These are phyloP conservation scores for Edolisoma coerulescens DNA, from an alignment of 2,113 vertebrate species.

Conservation along the genomic window DNA sequence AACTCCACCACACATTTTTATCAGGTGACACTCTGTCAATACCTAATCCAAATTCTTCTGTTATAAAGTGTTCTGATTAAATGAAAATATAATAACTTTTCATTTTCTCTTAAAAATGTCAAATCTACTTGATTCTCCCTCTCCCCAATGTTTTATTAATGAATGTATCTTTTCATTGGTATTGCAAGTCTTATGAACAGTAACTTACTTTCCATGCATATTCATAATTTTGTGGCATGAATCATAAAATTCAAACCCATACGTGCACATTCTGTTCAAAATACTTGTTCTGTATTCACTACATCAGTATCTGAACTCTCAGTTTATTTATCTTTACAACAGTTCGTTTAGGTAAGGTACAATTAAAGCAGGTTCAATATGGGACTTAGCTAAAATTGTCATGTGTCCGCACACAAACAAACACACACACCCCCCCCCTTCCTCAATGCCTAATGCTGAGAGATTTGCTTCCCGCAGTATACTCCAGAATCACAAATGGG, in stretches of 20 bases:
- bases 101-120: slow-evolving; percentile 11
- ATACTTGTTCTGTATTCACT: not conserved
- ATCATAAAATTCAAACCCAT: slow-evolving; percentile 45
- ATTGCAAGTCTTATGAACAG: not conserved
- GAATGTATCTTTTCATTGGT: not conserved
- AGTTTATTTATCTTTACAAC: not conserved
- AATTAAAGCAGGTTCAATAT: not conserved
- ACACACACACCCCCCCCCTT: not conserved
- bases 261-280: slow-evolving; percentile 45
- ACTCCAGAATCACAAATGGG: not conserved
- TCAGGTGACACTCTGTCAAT: slow-evolving; percentile 52
- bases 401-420: not conserved
- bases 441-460: not conserved
- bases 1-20: slow-evolving; percentile 89
- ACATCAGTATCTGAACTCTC: not conserved
- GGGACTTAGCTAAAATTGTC: not conserved
- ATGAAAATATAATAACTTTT: slow-evolving; percentile 29
- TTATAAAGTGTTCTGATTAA: slow-evolving; percentile 48
- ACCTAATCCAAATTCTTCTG: slow-evolving; percentile 52
- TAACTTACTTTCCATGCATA: slow-evolving; percentile 45
- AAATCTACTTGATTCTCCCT: not conserved
- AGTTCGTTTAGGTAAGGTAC: not conserved
- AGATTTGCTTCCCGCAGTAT: slow-evolving; percentile 2
- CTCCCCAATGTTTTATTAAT: slow-evolving; percentile 16
- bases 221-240: slow-evolving; percentile 44